phyloP scores from a whole-genome alignment of 2,888 invertebrate genomes.

The Lasioglossum leucozonium region DNA sequence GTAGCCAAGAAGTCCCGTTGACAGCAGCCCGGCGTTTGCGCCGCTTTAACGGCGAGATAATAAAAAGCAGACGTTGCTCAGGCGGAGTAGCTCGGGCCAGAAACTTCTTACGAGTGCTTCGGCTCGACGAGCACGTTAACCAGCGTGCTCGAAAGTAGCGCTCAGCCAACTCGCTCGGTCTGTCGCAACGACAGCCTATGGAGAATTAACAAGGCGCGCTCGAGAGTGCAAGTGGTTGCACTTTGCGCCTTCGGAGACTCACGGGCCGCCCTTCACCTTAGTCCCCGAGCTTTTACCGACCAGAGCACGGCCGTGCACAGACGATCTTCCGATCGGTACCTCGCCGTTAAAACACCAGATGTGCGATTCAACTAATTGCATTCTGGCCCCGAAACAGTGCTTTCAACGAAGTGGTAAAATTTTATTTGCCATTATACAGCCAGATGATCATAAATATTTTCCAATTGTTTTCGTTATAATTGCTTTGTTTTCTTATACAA shows the following conservation, averaged over 20 bases:
- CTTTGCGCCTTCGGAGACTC: constrained; percentile 50
- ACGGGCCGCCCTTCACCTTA: constrained; percentile 25
- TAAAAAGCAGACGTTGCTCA: constrained; percentile 53
- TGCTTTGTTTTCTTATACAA: no score
- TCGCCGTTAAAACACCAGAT: constrained; percentile 9
- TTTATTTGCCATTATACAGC: no score
- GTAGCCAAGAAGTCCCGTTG: constrained; percentile 20
- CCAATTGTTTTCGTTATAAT: no score
- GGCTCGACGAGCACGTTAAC: constrained; percentile 67
- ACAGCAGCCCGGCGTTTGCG: constrained; percentile 18
- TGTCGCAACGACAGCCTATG: constrained; percentile 73
- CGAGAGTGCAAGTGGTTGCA: constrained; percentile 70
- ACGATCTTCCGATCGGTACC: constrained; percentile 29
- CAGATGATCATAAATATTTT: no score
- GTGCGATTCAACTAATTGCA: constrained; percentile 47
- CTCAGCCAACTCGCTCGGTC: constrained; percentile 58
- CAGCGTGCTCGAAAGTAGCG: constrained; percentile 76
- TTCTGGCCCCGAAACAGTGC: background rate
- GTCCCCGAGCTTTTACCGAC: constrained; percentile 36
- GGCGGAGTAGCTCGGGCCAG: constrained; percentile 44
- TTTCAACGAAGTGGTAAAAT: no score
- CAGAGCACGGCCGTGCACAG: constrained; percentile 28
- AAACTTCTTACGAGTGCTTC: constrained; percentile 56
- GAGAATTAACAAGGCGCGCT: constrained; percentile 78
- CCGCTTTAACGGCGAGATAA: constrained; percentile 37